Base-by-base conservation (phyloP, 2,797 vertebrate species). In the Oophaga sylvatica region DNA sequence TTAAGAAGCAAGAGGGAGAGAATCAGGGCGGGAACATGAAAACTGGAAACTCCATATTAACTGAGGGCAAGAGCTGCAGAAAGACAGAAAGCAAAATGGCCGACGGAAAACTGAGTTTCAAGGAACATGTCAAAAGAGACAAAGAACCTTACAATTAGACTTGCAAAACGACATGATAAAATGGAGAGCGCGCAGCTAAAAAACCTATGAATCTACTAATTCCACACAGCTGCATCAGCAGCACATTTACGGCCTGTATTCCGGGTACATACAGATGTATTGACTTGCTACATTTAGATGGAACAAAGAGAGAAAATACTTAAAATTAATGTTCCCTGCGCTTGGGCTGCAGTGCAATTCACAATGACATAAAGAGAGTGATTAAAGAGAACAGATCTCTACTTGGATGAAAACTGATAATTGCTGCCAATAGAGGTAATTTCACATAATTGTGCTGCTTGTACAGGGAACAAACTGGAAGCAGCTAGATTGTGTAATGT, bases 341-440 rank as follows among this genome's bases (percentile, higher is more conserved):
- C 45, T 16, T 56, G 75, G 75, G 75, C 45, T 77, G 45, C 75
- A 56, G 75, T n/a, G 56, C 75, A 10, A 77, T 77, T 77, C 53
- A 77, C 75, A 77, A 77, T 56, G 75, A 77, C 75, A 77, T 77
- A 77, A 77, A 77, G 48, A 26, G 75, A 26, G 75, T 77, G 75
- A 77, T 77, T 77, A 56, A 77, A 77, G 75, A 26, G 75, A n/a
- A 77, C 48, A 77, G 45, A 77, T 77, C 75, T 77, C 75, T 53
- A 15, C 75, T 77, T 75, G 71, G 73, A 77, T 56, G 45, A 20
- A 56, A 76, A 12, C 41, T 48, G 73, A 76, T 76, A 76, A 76
- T 76, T 45, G 73, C 73, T 76, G 73, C 73, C 73, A 48, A 76
- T 56, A 56, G 75, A 53, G 45, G 75, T 77, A 77, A 77, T 56